Conservation (phyloP, 1,140 invertebrate species). For the Lasioglossum albipes region DNA sequence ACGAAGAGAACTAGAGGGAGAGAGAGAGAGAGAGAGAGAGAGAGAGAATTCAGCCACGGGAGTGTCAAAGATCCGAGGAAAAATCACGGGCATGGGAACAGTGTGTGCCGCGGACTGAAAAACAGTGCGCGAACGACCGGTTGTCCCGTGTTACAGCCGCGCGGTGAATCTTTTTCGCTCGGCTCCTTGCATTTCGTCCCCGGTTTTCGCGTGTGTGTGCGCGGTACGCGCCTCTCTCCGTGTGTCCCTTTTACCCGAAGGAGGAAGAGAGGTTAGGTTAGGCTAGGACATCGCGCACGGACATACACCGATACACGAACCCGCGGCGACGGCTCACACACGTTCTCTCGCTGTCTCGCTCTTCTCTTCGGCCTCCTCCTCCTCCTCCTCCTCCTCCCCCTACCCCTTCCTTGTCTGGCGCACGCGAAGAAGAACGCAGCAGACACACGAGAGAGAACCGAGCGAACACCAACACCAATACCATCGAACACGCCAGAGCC, state of each 20-base stretch:
- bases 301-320: no score
- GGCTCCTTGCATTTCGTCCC: conserved; percentile 32
- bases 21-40: not conserved
- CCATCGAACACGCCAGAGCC: not conserved
- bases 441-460: conserved; percentile 42
- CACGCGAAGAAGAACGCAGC: conserved; percentile 44
- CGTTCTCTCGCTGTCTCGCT: conserved; percentile 16
- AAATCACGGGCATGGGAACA: conserved; percentile 53
- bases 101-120: conserved; percentile 45
- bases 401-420: conserved; percentile 37
- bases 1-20: not conserved
- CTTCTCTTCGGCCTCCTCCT: conserved; percentile 13
- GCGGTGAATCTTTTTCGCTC: conserved; percentile 5
- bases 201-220: conserved; percentile 8
- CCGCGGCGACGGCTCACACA: no score
- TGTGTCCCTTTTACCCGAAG: conserved; percentile 34
- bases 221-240: not conserved
- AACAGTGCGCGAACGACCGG: conserved; percentile 40
- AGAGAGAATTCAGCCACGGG: conserved; percentile 6
- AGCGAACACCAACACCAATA: not conserved
- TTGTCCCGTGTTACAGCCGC: conserved; percentile 25
- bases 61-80: conserved; percentile 43
- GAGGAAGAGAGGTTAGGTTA: conserved; percentile 63
- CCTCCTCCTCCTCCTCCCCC: no score
- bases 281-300: conserved; percentile 41